A percentile compares a stretch with the other conserved stretches of the same genome.
Evolutionary conservation across 2,113 vertebrate species (phyloP).

Genomic region (Tyrannus savana): DNA sequence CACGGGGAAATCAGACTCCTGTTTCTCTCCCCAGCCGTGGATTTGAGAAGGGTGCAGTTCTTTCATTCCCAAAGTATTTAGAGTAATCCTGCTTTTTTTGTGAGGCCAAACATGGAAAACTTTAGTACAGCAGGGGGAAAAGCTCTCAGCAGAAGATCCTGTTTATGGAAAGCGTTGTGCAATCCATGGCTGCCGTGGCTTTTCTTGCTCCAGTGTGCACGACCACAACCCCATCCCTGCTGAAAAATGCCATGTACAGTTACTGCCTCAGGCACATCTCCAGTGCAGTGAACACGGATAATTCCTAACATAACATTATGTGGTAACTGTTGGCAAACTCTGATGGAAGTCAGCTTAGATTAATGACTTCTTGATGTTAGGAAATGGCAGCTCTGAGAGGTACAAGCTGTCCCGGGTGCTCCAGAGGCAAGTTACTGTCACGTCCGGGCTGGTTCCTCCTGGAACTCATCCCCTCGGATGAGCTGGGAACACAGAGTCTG

Average conservation of each 20-base stretch:
- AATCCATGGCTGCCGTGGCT: neutral
- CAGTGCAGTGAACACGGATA: neutral
- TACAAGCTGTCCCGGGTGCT: neutral
- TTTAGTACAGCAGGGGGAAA: neutral
- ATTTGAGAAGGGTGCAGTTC: neutral
- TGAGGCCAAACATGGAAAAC: neutral
- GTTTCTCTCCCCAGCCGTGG: neutral
- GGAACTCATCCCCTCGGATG: accelerated
- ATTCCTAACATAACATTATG: neutral
- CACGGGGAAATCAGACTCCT: neutral
- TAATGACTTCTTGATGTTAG: slow-evolving; percentile 37
- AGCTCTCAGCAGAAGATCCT: neutral
- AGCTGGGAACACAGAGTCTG: neutral
- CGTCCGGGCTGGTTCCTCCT: neutral
- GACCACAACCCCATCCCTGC: neutral
- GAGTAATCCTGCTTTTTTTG: neutral
- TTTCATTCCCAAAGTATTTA: neutral
- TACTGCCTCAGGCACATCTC: neutral
- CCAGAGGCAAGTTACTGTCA: neutral
- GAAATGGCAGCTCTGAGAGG: slow-evolving; percentile 4
- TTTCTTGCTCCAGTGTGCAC: neutral
- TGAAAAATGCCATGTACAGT: slow-evolving; percentile 21
- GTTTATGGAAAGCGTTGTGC: neutral
- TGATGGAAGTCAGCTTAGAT: slow-evolving; percentile 26
- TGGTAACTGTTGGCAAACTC: slow-evolving; percentile 41